phyloP scores from a whole-genome alignment of 1,140 invertebrate genomes.

The Diorhabda elongata region DNA sequence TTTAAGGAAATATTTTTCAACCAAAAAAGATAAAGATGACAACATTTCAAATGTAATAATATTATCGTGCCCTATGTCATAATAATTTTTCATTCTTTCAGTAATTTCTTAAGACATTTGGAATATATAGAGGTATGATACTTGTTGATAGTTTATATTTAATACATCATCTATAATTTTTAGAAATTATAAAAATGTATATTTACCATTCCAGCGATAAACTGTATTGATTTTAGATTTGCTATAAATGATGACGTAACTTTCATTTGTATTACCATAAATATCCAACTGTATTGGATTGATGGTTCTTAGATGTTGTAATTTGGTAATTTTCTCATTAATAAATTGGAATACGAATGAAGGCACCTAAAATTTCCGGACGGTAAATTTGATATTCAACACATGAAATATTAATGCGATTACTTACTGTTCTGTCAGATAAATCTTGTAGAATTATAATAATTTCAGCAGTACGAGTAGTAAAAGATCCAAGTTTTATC shows the following conservation, averaged over 20 bases:
- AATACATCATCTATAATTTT: no score
- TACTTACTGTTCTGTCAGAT: conserved; percentile 9
- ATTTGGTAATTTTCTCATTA: conserved; percentile 5
- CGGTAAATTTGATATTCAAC: not conserved
- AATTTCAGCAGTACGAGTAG: conserved; percentile 10
- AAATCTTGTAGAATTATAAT: conserved; percentile 9
- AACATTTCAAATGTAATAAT: no score
- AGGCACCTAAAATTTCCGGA: conserved; percentile 3
- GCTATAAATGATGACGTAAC: conserved; percentile 6
- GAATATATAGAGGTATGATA: no score
- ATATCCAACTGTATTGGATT: not conserved
- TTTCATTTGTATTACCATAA: not conserved
- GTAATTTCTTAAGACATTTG: no score
- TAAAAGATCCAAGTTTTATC: conserved; percentile 8
- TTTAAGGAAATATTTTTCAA: no score
- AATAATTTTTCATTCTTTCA: no score
- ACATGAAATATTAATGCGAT: not conserved
- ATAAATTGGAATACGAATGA: conserved; percentile 8
- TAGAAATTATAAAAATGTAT: no score
- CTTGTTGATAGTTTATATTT: no score
- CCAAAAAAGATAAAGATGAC: no score
- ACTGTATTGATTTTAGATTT: conserved; percentile 8
- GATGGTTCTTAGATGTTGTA: conserved; percentile 1
- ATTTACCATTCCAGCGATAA: conserved; percentile 11
- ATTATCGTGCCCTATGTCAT: no score